phyloP scores from a whole-genome alignment of 2,113 vertebrate species.

The Chionis minor region DNA sequence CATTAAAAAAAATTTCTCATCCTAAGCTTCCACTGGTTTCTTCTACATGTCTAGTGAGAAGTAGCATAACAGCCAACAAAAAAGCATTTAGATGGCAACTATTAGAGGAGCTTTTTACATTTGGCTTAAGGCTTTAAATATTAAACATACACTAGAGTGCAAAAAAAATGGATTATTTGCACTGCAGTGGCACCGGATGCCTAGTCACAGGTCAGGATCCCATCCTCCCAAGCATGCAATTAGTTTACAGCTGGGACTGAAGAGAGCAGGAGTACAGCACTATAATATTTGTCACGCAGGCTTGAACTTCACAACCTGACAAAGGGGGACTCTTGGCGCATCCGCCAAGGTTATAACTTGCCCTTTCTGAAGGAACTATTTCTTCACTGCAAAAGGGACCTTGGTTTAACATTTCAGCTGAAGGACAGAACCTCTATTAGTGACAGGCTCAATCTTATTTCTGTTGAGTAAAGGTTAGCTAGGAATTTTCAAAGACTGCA shows the following conservation, averaged over 20 bases:
- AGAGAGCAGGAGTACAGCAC: not conserved
- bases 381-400: not conserved
- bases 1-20: not conserved
- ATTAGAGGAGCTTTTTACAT: not conserved
- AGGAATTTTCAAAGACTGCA: not conserved
- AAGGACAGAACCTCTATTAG: not conserved
- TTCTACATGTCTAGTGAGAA: not conserved
- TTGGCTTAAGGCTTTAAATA: not conserved
- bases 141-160: not conserved
- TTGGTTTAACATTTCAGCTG: not conserved
- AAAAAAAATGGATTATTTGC: not conserved
- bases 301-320: not conserved
- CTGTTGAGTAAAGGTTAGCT: not conserved
- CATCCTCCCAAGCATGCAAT: not conserved
- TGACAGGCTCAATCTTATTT: not conserved
- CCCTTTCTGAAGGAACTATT: not conserved
- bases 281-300: not conserved
- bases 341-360: not conserved
- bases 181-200: not conserved
- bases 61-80: not conserved
- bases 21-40: not conserved
- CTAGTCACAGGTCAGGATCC: not conserved
- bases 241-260: not conserved
- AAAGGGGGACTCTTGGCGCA: not conserved
- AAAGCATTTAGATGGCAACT: not conserved